Conservation (phyloP, 2,888 invertebrate genomes). For the Rhabditoides inermis region DNA sequence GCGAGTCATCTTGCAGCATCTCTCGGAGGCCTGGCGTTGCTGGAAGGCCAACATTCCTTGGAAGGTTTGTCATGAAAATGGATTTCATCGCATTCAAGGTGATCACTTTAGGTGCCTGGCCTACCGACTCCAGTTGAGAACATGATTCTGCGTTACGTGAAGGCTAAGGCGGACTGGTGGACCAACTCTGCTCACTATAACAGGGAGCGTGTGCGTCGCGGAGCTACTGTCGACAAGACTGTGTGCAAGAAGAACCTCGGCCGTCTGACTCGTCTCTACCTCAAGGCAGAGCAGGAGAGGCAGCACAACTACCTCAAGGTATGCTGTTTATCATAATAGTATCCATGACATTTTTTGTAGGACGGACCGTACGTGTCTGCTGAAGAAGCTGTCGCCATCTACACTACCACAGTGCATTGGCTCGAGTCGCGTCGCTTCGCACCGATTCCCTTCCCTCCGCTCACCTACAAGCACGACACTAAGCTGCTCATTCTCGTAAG, state of each 20-base stretch:
- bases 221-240: conserved; percentile 99
- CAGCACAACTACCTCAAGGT: conserved; percentile 99
- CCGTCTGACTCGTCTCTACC: conserved; percentile 84
- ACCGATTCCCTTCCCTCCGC: conserved; percentile 96
- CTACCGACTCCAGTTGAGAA: conserved; percentile 98
- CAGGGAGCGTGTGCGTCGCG: conserved; percentile 90
- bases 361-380: conserved; percentile 99
- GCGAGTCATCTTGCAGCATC: conserved; percentile 91
- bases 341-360: too few relatives aligned
- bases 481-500: conserved; percentile 76
- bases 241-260: conserved; percentile 99
- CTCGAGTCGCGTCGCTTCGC: conserved; percentile 93
- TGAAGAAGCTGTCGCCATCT: conserved; percentile 98
- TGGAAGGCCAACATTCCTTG: conserved; percentile 99
- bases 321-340: too few relatives aligned
- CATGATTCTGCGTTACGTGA: conserved; percentile 98
- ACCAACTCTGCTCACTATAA: conserved; percentile 99
- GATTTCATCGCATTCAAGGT: not conserved
- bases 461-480: conserved; percentile 98
- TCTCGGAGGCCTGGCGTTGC: conserved; percentile 98
- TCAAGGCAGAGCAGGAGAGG: conserved; percentile 94
- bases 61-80: conserved; percentile 66
- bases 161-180: conserved; percentile 99
- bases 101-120: conserved; percentile 73
- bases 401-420: conserved; percentile 99